phyloP scores from a whole-genome alignment of 2,888 invertebrate genomes.

The Allophyes oxyacanthae region DNA sequence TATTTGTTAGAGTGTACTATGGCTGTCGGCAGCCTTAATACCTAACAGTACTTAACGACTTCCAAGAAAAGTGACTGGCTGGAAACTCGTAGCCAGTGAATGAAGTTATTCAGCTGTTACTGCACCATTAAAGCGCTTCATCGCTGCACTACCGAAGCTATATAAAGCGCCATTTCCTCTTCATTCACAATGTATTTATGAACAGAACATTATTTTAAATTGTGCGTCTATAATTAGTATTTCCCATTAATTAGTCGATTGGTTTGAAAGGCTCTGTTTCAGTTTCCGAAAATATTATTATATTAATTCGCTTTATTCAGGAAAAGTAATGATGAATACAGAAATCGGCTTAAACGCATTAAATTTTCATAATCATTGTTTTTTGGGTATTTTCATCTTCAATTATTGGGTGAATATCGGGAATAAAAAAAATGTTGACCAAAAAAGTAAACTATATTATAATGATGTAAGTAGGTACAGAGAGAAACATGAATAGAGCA shows the following conservation, averaged over 20 bases:
- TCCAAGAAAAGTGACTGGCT: constrained; percentile 28
- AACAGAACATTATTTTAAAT: constrained; percentile 19
- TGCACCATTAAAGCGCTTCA: constrained; percentile 37
- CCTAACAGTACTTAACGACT: constrained; percentile 17
- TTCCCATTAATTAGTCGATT: constrained; percentile 6
- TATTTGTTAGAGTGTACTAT: too few species aligned
- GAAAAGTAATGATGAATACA: constrained; percentile 4
- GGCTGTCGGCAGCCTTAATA: too few species aligned
- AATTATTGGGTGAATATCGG: too few species aligned
- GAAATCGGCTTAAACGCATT: constrained; percentile 2
- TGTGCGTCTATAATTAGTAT: neutral
- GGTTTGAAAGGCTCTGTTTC: neutral
- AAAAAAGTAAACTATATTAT: too few species aligned
- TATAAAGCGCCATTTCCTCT: constrained; percentile 16
- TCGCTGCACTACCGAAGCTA: constrained; percentile 5
- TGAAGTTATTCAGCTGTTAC: constrained; percentile 42
- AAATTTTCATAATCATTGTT: constrained; percentile 17
- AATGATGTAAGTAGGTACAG: too few species aligned
- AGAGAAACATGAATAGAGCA: too few species aligned
- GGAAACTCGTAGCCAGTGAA: constrained; percentile 22
- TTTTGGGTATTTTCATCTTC: too few species aligned
- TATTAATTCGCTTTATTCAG: constrained; percentile 2
- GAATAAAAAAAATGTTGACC: too few species aligned
- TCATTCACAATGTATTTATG: constrained; percentile 2
- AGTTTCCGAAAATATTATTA: neutral